Percentiles rank a stretch among this genome's conserved stretches.
These are phyloP conservation scores for Himalopsyche tibetana DNA, from an alignment of 2,888 invertebrate genomes.

Conservation along the genomic window DNA sequence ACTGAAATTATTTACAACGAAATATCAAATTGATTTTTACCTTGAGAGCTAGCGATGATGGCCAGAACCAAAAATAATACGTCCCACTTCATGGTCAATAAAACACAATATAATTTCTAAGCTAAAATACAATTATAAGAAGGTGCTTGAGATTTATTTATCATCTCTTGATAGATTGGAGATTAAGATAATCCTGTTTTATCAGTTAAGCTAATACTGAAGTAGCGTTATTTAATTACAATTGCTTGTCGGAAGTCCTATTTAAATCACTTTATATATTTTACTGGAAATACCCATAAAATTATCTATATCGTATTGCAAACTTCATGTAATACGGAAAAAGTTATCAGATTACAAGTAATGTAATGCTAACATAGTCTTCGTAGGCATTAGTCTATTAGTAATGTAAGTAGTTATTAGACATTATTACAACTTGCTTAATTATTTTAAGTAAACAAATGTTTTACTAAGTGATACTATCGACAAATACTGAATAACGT, in stretches of 20 bases:
- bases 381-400: no score
- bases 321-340: no score
- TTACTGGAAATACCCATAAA: not conserved
- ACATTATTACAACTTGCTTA: no score
- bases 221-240: not conserved
- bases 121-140: not conserved
- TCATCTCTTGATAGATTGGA: not conserved
- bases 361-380: no score
- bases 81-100: not conserved
- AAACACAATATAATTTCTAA: not conserved
- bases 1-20: not conserved
- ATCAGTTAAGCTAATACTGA: not conserved
- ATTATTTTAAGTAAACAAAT: no score
- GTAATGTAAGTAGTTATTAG: no score
- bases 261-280: not conserved
- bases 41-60: not conserved
- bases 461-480: no score
- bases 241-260: not conserved
- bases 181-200: not conserved
- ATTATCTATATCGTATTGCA: not conserved
- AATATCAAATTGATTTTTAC: not conserved
- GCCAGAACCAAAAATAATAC: slow-evolving; percentile 26
- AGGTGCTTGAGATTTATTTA: not conserved
- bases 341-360: no score
- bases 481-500: no score